Evolutionary conservation across 2,797 vertebrate species (phyloP), one percentile per base, ranked within the genome.

Genomic region (Ptychadena robeensis): DNA sequence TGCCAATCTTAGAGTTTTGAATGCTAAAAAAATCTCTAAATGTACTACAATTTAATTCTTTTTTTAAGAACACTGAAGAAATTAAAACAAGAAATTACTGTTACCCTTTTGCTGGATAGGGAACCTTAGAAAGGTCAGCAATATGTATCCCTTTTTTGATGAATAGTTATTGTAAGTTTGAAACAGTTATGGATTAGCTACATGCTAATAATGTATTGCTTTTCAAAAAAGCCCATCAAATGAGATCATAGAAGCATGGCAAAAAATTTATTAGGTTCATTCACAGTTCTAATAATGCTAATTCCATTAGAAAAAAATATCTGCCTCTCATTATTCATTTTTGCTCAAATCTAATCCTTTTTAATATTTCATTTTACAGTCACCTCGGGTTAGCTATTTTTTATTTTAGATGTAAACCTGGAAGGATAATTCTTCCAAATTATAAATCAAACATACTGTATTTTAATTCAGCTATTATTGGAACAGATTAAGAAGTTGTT

Each of bases 271-370:
- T 84, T 88, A 88, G 32, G n/a, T 6, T 38, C 12, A 5, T 6
- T 38, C 12, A 5, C 9, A 27, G 86, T 74, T 64, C 64, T 88
- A 89, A 90, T 77, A 86, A 88, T 85, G 38, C 31, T 79, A 88
- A 90, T 87, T 53, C 82, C 61, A 84, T 40, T 85, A 82, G 63
- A 65, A 87, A 83, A n/a, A 0, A 40, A n/a, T 53, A 85, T 85
- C 85, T 86, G 78, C 38, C 77, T 88, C 81, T 0, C 9, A 53
- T 53, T 84, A 69, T 83, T 73, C 76, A 63, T 53, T 79, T 78
- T 69, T 73, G 18, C 73, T 80, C 53, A 31, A 9, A 82, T 82
- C 72, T 22, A 48, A 44, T 64, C 79, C 70, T 83, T 86, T 73
- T 86, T 89, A 88, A 88, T 81, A 63, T 78, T 18, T 64, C 87